Conservation (phyloP, 2,113 vertebrate genomes). For the Dipodomys spectabilis region DNA sequence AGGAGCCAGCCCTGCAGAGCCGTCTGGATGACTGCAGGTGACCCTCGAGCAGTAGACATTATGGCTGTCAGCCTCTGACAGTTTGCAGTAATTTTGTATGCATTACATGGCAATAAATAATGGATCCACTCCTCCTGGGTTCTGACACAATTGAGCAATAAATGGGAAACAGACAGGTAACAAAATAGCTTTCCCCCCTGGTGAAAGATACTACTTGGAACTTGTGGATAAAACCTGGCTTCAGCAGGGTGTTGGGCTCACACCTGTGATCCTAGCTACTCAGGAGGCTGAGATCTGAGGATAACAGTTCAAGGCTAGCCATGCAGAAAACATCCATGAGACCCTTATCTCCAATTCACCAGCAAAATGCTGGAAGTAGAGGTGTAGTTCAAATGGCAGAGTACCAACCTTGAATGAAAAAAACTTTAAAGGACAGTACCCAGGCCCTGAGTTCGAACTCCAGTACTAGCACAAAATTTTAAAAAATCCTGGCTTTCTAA, state of each 20-base stretch:
- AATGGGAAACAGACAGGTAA: background rate
- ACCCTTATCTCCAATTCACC: no score
- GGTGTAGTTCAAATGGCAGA: no score
- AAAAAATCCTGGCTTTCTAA: background rate
- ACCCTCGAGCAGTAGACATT: background rate
- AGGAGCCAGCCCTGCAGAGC: background rate
- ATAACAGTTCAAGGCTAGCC: no score
- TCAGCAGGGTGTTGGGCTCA: no score
- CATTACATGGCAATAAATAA: background rate
- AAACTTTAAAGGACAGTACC: no score
- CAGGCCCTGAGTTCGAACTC: no score
- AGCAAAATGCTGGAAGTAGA: no score
- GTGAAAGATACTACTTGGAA: background rate
- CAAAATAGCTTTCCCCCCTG: background rate
- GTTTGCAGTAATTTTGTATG: background rate
- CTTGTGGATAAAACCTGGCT: background rate
- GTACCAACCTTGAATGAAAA: no score
- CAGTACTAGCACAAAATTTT: no score
- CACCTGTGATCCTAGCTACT: no score
- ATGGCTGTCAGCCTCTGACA: background rate
- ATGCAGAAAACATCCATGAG: no score
- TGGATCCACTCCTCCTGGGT: background rate
- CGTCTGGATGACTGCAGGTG: background rate
- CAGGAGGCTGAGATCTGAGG: no score
- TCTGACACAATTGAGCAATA: constrained; percentile 27